A percentile compares a stretch with the other conserved stretches of the same genome.
These are phyloP conservation scores for Azemiops feae DNA, from an alignment of 2,113 vertebrate genomes.

Conservation along the genomic window DNA sequence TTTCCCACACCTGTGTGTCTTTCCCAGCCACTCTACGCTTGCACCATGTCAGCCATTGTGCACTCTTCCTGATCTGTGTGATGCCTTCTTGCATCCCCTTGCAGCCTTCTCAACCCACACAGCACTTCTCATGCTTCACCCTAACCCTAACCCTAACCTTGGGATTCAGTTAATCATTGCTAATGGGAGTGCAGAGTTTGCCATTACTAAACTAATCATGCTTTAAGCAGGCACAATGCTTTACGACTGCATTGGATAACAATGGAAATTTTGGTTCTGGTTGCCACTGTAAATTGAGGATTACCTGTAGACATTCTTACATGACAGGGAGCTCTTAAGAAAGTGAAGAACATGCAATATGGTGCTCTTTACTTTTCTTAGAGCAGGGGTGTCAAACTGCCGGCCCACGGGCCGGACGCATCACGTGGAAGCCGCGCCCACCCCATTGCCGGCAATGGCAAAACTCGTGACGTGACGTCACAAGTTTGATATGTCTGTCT, in stretches of 20 bases:
- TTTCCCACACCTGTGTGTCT: background rate
- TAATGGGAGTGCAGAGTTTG: background rate
- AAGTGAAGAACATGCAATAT: background rate
- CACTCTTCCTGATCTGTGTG: background rate
- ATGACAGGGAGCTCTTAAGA: background rate
- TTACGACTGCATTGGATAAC: background rate
- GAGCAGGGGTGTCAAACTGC: too few species aligned
- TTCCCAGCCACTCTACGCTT: background rate
- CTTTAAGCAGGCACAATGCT: background rate
- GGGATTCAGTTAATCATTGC: background rate
- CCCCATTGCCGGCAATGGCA: too few species aligned
- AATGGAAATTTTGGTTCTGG: background rate
- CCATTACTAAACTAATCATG: background rate
- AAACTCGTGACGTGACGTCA: too few species aligned
- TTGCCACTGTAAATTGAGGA: background rate
- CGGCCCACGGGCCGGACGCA: too few species aligned
- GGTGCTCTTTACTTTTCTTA: background rate
- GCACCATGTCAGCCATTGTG: background rate
- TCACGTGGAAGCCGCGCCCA: too few species aligned
- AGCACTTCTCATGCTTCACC: background rate
- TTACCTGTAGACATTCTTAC: background rate
- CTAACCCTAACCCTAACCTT: background rate
- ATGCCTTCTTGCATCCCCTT: background rate
- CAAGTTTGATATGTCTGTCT: too few species aligned
- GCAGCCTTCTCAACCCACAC: background rate